Base-by-base conservation (phyloP, 2,888 invertebrate genomes). In the Aporophyla lueneburgensis region DNA sequence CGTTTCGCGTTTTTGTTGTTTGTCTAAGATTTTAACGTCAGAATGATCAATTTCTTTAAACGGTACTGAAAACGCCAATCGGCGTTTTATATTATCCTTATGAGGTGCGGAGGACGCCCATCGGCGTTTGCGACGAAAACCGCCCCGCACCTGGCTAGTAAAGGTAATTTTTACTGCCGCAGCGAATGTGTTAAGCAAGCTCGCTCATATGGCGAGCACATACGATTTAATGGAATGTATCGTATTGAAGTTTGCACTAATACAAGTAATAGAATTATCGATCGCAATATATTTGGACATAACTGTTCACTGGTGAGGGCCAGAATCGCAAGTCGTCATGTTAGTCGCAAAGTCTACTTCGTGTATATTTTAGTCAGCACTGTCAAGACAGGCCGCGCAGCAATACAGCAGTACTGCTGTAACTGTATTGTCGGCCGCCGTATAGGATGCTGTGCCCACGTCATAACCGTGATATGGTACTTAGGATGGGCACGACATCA, bases 191-290 rank as follows among this genome's bases (percentile, higher is more conserved):
- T n/a, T n/a, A n/a, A 66, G 21, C 73, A 73, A 73, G 66, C 72
- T 56, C 56, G 63, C 63, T 72, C 71, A 27, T 72, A 63, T 67
- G 67, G 73, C 6, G 74, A 74, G 68, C 68, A 68, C 54, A 74
- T 67, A 21, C 16, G 67, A 74, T 68, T 74, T 68, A 68, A 74
- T 46, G 70, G 74, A 12, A 40, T 2, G 0, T 70, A 70, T 14
- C 46, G 27, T 16, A 65, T 71, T 10, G 58, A 73, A 73, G 65
- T 73, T 2, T 73, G 58, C 21, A 73, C n/a, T 40, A 49, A 73
- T 46, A 0, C 10, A 12, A 63, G 62, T n/a, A n/a, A n/a, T n/a
- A n/a, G 63, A 24, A 71, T 27, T 7, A 24, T 62, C 0, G 0
- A 71, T 49, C 40, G 59, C 40, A 24, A 0, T 19, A 62, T 62